These are phyloP conservation scores for Hydroisotoma schaefferi DNA, from an alignment of 2,888 invertebrate genomes.

Conservation along the genomic window DNA sequence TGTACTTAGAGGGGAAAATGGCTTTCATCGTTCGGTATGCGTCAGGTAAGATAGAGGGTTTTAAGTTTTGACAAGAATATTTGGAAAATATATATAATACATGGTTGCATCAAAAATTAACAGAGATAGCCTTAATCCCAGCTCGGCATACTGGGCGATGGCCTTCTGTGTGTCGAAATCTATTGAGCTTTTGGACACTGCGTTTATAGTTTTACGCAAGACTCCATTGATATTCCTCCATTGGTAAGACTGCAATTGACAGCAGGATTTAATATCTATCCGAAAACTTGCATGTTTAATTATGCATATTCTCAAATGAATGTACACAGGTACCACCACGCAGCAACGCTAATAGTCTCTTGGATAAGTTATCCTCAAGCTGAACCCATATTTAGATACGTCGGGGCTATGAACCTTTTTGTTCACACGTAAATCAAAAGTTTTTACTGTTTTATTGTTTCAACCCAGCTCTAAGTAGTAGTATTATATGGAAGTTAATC, in stretches of 20 bases:
- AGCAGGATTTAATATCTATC: too few species aligned
- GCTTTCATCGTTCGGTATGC: slow-evolving; percentile 45
- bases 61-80: not conserved
- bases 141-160: slow-evolving; percentile 36
- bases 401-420: slow-evolving; percentile 17
- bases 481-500: not conserved
- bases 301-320: not conserved
- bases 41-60: slow-evolving; percentile 30
- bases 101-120: not conserved
- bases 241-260: not conserved
- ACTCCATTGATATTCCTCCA: slow-evolving; percentile 21
- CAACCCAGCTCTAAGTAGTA: too few species aligned
- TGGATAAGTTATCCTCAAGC: slow-evolving; percentile 18
- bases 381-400: slow-evolving; percentile 19
- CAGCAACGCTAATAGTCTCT: slow-evolving; percentile 18
- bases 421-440: slow-evolving; percentile 8
- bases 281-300: not conserved
- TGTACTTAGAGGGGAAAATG: slow-evolving; percentile 39
- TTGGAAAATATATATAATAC: not conserved
- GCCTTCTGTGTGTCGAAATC: slow-evolving; percentile 27
- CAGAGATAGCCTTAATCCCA: slow-evolving; percentile 36
- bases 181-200: slow-evolving; percentile 13
- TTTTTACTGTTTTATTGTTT: not conserved
- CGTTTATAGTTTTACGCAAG: slow-evolving; percentile 18
- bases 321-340: slow-evolving; percentile 14